Evolutionary conservation across 2,113 vertebrate genomes (phyloP).

Genomic region (Istiophorus platypterus): DNA sequence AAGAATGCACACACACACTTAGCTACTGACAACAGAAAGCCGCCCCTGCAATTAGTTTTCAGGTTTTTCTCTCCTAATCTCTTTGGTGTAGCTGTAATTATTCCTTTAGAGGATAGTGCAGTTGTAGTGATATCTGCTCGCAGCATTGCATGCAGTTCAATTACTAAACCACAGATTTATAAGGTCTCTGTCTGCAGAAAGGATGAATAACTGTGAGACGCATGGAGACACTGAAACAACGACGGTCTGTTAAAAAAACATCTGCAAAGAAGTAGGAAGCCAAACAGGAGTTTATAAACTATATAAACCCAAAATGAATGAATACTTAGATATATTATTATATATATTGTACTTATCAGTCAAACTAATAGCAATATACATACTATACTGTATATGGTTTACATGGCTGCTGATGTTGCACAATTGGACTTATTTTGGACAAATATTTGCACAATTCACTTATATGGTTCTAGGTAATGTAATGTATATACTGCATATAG

Average conservation of each 20-base stretch:
- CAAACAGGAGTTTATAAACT: too few species aligned
- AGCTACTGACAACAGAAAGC: slow-evolving; percentile 47
- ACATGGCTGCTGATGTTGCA: background rate
- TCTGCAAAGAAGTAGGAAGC: background rate
- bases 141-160: slow-evolving; percentile 20
- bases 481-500: background rate
- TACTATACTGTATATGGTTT: too few species aligned
- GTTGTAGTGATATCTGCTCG: slow-evolving; percentile 21
- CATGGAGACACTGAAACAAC: slow-evolving; percentile 6
- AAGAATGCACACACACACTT: slow-evolving; percentile 13
- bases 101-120: slow-evolving; percentile 25
- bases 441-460: background rate
- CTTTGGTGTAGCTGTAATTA: slow-evolving; percentile 29
- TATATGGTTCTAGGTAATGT: background rate
- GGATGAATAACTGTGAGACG: slow-evolving; percentile 14
- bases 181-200: slow-evolving; percentile 10
- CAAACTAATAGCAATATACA: background rate
- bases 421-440: background rate
- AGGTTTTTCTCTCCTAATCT: slow-evolving; percentile 34
- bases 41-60: slow-evolving; percentile 29
- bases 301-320: too few species aligned
- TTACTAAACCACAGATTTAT: slow-evolving; percentile 48
- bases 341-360: background rate
- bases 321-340: background rate
- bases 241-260: slow-evolving; percentile 16